Base-by-base conservation (phyloP, 2,113 vertebrate species). In the Craseonycteris thonglongyai region DNA sequence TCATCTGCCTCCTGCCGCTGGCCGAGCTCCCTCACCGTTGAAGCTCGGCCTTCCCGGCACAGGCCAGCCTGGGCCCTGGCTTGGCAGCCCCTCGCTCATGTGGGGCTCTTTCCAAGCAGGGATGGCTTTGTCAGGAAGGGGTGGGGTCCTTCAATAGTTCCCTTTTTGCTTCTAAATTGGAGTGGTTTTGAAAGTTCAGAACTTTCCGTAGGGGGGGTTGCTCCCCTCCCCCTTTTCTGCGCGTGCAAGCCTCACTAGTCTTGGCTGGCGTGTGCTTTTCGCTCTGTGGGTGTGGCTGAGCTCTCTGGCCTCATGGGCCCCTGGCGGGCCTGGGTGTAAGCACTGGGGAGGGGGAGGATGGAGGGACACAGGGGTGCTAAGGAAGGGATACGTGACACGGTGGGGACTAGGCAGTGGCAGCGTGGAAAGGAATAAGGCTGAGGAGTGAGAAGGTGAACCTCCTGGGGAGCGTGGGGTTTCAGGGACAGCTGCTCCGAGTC, bases 41-140 rank as follows among this genome's bases (percentile, higher is more conserved):
- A 59, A 3, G 69, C 15, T 49, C 15, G 30, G 78, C 65, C 45
- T 42, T 0, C 4, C 88, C 33, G 59, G 38, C 47, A 95, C 22
- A 38, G 24, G 1, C 45, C 54, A 0, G 8, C 35, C 58, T 47
- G 88, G 47, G 83, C 81, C 33, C 21, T 82, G 90, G 24, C 1
- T 11, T 74, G 83, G 28, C 28, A 80, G 66, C 75, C 83, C 42
- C 94, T 93, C 71, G 56, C 54, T 19, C 42, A 86, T 9, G 14
- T 22, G 93, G 93, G 42, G 65, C 95, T 95, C 45, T 61, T 96
- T 92, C 85, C 81, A 86, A 91, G 65, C 51, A 71, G 33, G 40
- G 22, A 40, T 13, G 58, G 49, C 30, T 93, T 76, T 61, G 61
- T 94, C 82, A 82, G 87, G 68, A 61, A 1, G 78, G 2, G 3